These are phyloP conservation scores for Orchestia grillus DNA, from an alignment of 1,140 invertebrate species.

Conservation along the genomic window DNA sequence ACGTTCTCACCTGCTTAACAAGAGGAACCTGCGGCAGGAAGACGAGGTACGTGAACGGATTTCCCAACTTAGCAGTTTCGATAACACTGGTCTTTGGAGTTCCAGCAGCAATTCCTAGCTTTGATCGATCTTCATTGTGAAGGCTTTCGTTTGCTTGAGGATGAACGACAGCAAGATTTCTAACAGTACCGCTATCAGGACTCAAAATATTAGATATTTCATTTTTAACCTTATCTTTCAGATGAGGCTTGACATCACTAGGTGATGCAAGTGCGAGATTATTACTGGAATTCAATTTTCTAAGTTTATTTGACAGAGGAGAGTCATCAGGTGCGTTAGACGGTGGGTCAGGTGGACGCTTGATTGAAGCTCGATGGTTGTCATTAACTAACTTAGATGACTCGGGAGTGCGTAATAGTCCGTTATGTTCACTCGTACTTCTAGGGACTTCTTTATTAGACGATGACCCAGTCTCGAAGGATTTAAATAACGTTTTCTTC, in stretches of 20 bases:
- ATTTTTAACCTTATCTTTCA: neutral
- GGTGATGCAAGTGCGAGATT: neutral
- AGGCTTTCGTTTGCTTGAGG: neutral
- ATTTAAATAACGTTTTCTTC: neutral
- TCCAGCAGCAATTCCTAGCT: neutral
- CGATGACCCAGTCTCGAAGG: neutral
- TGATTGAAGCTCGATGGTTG: neutral
- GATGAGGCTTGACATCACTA: neutral
- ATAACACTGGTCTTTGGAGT: neutral
- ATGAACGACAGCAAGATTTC: neutral
- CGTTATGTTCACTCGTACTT: neutral
- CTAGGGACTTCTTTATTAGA: neutral
- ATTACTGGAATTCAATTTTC: neutral
- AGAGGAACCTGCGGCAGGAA: slow-evolving; percentile 49
- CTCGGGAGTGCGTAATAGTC: neutral
- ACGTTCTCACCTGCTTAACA: slow-evolving; percentile 33
- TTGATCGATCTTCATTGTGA: neutral
- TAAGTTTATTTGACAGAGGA: neutral
- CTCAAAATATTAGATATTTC: neutral
- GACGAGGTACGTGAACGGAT: slow-evolving; percentile 59
- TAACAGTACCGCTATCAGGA: neutral
- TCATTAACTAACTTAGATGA: neutral
- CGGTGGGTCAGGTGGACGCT: neutral
- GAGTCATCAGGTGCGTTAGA: neutral
- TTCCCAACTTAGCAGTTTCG: neutral